phyloP scores from a whole-genome alignment of 2,113 vertebrate species.

The Cinclus cinclus region DNA sequence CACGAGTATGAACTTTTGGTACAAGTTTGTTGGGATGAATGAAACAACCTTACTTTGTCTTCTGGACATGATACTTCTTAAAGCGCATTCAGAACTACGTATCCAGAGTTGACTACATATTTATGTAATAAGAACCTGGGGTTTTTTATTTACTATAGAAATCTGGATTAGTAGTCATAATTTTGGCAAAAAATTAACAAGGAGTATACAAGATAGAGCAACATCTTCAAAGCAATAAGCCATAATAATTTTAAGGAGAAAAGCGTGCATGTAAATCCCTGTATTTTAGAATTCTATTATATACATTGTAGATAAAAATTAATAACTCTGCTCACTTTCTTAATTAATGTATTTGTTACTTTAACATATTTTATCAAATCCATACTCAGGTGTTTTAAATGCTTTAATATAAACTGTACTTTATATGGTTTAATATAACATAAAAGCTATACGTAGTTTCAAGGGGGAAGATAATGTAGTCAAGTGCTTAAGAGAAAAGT shows the following conservation, averaged over 20 bases:
- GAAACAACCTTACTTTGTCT: background rate
- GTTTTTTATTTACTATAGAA: background rate
- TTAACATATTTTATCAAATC: background rate
- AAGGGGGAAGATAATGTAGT: background rate
- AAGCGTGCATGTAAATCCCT: background rate
- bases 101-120: background rate
- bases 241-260: background rate
- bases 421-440: background rate
- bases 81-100: background rate
- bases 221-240: background rate
- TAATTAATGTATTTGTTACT: background rate
- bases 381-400: background rate
- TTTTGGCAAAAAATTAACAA: background rate
- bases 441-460: background rate
- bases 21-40: background rate
- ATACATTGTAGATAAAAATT: background rate
- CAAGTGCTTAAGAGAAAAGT: background rate
- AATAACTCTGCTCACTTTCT: background rate
- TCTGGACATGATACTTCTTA: background rate
- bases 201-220: background rate
- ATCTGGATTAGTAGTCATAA: background rate
- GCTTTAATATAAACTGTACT: background rate
- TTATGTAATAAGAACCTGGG: accelerated
- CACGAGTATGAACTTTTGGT: background rate
- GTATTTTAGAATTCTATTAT: background rate